phyloP scores from a whole-genome alignment of 2,113 vertebrate species.

The Cathartes aura region DNA sequence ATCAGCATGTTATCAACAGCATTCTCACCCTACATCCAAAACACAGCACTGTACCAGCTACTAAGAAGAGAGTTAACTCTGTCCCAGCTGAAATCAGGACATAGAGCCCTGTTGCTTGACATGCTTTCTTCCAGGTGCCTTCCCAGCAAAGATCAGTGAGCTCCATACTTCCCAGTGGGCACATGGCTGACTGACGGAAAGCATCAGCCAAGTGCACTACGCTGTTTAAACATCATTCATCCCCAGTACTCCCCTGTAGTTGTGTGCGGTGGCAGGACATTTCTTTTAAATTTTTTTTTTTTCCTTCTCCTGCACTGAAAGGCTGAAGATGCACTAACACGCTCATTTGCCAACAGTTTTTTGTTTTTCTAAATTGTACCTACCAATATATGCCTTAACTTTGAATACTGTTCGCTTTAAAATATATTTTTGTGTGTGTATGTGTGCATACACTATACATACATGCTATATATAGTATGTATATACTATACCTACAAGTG shows the following conservation, averaged over 20 bases:
- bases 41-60: too few relatives aligned
- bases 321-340: not conserved
- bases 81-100: too few relatives aligned
- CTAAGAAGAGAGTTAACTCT: too few relatives aligned
- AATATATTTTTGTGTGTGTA: not conserved
- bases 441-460: not conserved
- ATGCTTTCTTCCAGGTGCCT: not conserved
- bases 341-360: not conserved
- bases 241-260: not conserved
- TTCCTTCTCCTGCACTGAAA: not conserved
- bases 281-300: not conserved
- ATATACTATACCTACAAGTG: not conserved
- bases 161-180: not conserved
- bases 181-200: not conserved
- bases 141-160: not conserved
- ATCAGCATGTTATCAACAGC: too few relatives aligned
- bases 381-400: not conserved
- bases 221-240: not conserved
- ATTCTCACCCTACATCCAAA: too few relatives aligned
- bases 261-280: not conserved
- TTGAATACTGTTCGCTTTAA: not conserved
- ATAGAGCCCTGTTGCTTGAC: not conserved
- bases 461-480: not conserved
- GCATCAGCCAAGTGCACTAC: rapidly evolving
- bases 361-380: not conserved